These are phyloP conservation scores for Gadopsis marmoratus DNA, from an alignment of 2,797 vertebrate species.

Conservation along the genomic window DNA sequence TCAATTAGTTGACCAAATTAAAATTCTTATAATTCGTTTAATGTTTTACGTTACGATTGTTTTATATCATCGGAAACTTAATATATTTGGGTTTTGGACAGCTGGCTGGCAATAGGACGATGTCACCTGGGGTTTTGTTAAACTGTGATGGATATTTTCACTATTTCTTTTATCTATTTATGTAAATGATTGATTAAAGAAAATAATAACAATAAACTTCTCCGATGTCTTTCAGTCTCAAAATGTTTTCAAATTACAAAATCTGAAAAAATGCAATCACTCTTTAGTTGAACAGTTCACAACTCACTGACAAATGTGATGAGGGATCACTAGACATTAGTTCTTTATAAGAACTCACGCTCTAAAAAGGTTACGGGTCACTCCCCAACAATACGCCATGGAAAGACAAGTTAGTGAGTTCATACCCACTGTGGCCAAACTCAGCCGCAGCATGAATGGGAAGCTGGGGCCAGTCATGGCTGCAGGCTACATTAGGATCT, in stretches of 20 bases:
- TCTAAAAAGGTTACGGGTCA: not conserved
- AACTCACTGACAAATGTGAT: not conserved
- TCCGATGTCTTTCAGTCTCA: not conserved
- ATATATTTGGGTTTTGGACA: not conserved
- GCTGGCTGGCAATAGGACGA: not conserved
- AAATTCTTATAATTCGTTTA: not conserved
- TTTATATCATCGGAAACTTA: not conserved
- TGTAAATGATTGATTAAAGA: not conserved
- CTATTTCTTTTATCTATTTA: not conserved
- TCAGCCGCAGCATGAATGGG: conserved; percentile 94
- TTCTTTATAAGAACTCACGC: not conserved
- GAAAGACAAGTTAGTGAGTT: not conserved
- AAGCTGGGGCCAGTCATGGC: conserved; percentile 90
- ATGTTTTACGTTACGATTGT: not conserved
- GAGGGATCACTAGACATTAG: not conserved
- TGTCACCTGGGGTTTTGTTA: not conserved
- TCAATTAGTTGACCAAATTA: not conserved
- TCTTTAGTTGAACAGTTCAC: too few relatives aligned
- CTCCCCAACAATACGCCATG: not conserved
- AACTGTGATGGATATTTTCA: not conserved
- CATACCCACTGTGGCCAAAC: conserved; percentile 89
- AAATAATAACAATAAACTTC: not conserved
- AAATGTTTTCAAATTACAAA: not conserved
- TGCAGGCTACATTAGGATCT: conserved; percentile 91
- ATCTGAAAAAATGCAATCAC: not conserved